A percentile compares a stretch with the other conserved stretches of the same genome.
phyloP scores from a whole-genome alignment of 2,888 invertebrate genomes.

The Synanthedon andrenaeformis region DNA sequence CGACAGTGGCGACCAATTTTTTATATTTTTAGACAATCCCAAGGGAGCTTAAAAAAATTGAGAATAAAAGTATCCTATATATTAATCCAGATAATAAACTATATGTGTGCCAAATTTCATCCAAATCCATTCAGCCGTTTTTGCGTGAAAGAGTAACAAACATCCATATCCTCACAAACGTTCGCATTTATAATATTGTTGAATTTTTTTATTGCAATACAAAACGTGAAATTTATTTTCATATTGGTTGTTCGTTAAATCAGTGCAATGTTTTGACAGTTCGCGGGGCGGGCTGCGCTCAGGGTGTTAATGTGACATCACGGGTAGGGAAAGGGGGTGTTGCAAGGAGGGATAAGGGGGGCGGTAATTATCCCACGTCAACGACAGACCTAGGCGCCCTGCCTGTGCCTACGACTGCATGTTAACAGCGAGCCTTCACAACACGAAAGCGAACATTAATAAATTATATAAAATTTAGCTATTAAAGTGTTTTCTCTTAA shows the following conservation, averaged over 20 bases:
- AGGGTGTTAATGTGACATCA: conserved; percentile 69
- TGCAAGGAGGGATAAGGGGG: conserved; percentile 10
- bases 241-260: conserved; percentile 46
- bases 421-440: not conserved
- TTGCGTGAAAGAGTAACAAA: too few relatives aligned
- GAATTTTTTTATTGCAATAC: too few relatives aligned
- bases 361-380: conserved; percentile 68
- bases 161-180: too few relatives aligned
- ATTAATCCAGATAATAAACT: too few relatives aligned
- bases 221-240: conserved; percentile 20
- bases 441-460: conserved; percentile 1
- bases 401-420: conserved; percentile 35
- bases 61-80: too few relatives aligned
- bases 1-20: too few relatives aligned
- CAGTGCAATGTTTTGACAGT: conserved; percentile 62
- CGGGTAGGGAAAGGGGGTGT: conserved; percentile 17
- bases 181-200: too few relatives aligned
- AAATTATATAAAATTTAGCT: conserved; percentile 5
- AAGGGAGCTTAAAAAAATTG: too few relatives aligned
- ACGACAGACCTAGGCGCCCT: conserved; percentile 57
- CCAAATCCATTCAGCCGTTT: too few relatives aligned
- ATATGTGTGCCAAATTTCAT: too few relatives aligned
- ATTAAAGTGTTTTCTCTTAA: conserved; percentile 1
- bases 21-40: too few relatives aligned
- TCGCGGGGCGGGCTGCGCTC: conserved; percentile 35